phyloP scores from a whole-genome alignment of 2,113 vertebrate genomes.

The Seriola dumerili region DNA sequence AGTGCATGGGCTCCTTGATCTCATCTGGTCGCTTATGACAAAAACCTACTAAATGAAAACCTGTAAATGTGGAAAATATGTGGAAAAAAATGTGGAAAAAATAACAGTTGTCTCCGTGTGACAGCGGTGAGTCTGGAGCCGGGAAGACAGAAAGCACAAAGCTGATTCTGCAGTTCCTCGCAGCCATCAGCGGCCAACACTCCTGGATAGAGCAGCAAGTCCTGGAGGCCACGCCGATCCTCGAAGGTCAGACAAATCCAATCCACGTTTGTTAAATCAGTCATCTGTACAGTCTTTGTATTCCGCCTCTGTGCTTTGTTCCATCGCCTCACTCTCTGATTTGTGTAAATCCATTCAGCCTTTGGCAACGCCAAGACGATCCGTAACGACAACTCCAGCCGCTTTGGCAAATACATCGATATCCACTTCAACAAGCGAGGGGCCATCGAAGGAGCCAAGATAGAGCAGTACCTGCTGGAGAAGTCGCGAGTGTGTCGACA shows the following conservation, averaged over 20 bases:
- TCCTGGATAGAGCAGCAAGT: conserved; percentile 99
- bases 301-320: not conserved
- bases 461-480: conserved; percentile 85
- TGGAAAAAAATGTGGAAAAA: too few species aligned
- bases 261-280: too few species aligned
- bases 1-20: not conserved
- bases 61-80: too few species aligned
- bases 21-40: too few species aligned
- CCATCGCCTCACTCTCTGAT: not conserved
- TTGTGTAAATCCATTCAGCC: conserved; percentile 48
- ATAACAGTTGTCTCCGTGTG: not conserved
- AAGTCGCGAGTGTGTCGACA: conserved; percentile 82
- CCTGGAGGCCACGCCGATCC: conserved; percentile 96
- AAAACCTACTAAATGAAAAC: too few species aligned
- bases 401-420: conserved; percentile 82
- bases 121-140: conserved; percentile 95
- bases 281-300: not conserved
- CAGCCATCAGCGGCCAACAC: conserved; percentile 96
- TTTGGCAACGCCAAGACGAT: conserved; percentile 84
- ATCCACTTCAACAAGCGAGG: conserved; percentile 83
- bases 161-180: conserved; percentile 96
- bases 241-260: conserved; percentile 89
- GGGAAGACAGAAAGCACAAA: conserved; percentile 99
- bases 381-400: conserved; percentile 82
- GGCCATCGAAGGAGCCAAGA: conserved; percentile 81